Base-by-base conservation (phyloP, 2,113 vertebrate genomes). In the Brienomyrus brachyistius region DNA sequence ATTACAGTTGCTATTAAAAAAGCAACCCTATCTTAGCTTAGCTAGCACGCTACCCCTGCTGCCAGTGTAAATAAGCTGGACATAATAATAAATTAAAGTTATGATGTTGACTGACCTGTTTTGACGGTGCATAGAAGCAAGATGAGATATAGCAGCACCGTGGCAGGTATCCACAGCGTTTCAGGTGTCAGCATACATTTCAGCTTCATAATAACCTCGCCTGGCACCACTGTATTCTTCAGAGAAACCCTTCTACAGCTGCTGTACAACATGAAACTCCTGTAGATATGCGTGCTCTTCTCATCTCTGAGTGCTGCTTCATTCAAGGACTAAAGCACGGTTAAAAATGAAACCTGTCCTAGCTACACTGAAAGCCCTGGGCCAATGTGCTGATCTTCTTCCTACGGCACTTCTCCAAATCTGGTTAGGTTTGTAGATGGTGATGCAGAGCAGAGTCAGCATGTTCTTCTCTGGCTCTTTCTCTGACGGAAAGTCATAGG, bases 31-130 rank as follows among this genome's bases (percentile, higher is more conserved):
- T 2, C 27, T 40, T 77, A 40, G 74, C 35, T 70, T 11, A 70
- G 66, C 27, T 85, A 85, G 50, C 21, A 54, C 1, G 1, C 84
- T 54, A 40, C 85, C 17, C 85, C 17, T 51, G 27, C n/a, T 54
- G 23, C 48, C 48, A 27, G 21, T 21, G 45, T 45, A 84, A 48
- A 48, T 84, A 23, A n/a, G 23, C 2, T 17, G 9, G 27, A 40
- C 45, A 9, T 31, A 87, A 48, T 54, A 15, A 52, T 17, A 87
- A 40, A 56, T 31, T 87, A 5, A 52, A 88, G 56, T 66, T n/a
- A 45, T 62, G 19, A 51, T 54, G 50, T 88, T 88, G 11, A 88
- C 54, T 88, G 19, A 88, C 87, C 87, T 62, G 87, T 88, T 43
- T 13, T 88, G 19, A 59, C n/a, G 40, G 7, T 88, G 35, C 35